Percentiles rank a stretch among this genome's conserved stretches.
Conservation (phyloP, 2,888 invertebrate species). For the Tigriopus californicus region DNA sequence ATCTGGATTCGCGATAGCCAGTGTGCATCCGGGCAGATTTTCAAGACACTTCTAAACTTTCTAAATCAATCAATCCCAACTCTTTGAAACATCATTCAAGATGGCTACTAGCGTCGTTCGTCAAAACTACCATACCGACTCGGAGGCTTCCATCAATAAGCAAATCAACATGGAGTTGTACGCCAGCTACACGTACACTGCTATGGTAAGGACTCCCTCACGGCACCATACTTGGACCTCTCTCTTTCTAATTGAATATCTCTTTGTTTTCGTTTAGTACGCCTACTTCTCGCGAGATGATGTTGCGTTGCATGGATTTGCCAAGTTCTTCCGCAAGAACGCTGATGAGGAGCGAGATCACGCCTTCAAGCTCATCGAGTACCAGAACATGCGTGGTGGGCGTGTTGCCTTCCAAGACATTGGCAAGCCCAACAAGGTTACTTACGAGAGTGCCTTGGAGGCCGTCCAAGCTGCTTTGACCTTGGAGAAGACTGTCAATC, state of each 20-base stretch:
- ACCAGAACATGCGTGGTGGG: constrained; percentile 26
- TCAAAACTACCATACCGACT: constrained; percentile 23
- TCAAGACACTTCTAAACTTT: no score
- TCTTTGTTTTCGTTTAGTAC: not conserved
- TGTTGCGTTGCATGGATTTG: constrained; percentile 22
- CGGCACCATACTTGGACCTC: no score
- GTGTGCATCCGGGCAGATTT: no score
- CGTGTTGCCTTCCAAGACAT: constrained; percentile 30
- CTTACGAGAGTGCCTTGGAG: constrained; percentile 47
- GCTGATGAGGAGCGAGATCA: constrained; percentile 27
- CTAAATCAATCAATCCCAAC: no score
- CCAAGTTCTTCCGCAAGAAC: constrained; percentile 27
- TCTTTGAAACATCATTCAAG: no score
- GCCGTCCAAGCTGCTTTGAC: constrained; percentile 52
- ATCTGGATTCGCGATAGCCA: no score
- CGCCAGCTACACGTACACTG: constrained; percentile 27
- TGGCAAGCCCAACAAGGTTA: constrained; percentile 37
- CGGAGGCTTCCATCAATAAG: constrained; percentile 22
- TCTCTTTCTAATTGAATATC: not conserved
- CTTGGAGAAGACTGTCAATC: constrained; percentile 58
- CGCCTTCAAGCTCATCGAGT: constrained; percentile 27
- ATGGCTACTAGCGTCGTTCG: constrained; percentile 20
- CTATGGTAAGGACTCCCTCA: constrained; percentile 26
- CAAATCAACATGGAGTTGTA: constrained; percentile 27
- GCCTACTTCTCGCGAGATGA: constrained; percentile 12